Percentiles rank a stretch among this genome's conserved stretches.
Conservation (phyloP, 2,797 vertebrate genomes). For the Tauraco hartlaubi region DNA sequence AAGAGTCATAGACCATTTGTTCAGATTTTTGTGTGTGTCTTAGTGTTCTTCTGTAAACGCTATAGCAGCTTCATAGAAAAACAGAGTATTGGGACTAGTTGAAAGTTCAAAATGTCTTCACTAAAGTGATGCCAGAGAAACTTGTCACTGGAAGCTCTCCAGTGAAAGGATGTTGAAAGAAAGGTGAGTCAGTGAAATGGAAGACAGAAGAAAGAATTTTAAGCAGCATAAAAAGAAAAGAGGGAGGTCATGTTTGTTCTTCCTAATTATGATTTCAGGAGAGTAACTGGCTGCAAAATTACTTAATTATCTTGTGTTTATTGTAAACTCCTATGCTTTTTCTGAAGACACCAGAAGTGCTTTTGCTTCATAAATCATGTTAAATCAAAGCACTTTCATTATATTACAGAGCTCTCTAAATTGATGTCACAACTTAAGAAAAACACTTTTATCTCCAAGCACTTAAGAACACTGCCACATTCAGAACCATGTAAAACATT, state of each 20-base stretch:
- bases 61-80: not conserved
- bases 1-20: not conserved
- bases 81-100: not conserved
- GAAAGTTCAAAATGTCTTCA: not conserved
- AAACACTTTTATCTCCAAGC: slow-evolving; percentile 67
- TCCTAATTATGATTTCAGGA: slow-evolving; percentile 48
- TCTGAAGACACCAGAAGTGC: slow-evolving; percentile 46
- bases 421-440: slow-evolving; percentile 60
- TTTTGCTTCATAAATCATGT: slow-evolving; percentile 60
- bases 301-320: slow-evolving; percentile 66
- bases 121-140: not conserved
- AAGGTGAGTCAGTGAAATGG: slow-evolving; percentile 33
- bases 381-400: slow-evolving; percentile 60
- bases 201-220: slow-evolving; percentile 10
- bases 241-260: slow-evolving; percentile 41
- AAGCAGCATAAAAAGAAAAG: not conserved
- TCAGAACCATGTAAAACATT: slow-evolving; percentile 54
- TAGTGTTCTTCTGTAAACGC: not conserved
- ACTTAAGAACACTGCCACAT: slow-evolving; percentile 43
- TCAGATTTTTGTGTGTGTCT: not conserved
- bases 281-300: slow-evolving; percentile 58
- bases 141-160: not conserved
- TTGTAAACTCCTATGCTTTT: slow-evolving; percentile 40
- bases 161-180: not conserved
- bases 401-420: slow-evolving; percentile 45